Base-by-base conservation (phyloP, 1,140 invertebrate genomes). In the Drosophila sp. region DNA sequence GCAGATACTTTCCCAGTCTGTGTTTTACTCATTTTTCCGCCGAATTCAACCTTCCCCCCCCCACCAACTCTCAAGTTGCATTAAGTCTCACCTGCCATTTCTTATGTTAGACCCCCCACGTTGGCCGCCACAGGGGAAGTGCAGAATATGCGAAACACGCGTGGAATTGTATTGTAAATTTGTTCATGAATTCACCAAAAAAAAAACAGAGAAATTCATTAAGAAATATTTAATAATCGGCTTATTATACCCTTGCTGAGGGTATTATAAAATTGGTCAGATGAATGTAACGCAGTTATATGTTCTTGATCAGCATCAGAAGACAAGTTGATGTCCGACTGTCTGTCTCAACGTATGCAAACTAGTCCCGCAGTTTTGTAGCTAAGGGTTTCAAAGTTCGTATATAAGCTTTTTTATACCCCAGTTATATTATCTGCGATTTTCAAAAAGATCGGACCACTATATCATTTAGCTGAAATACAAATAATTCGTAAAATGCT, bases 141-240 rank as follows among this genome's bases (percentile, higher is more conserved):
- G 62, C 57, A 66, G 61, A 84, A 67, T 86, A 81, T 64, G 50
- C 3, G 29, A 38, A 47, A 47, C 17, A 47, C 44, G 17, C 44
- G 17, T 47, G 44, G 17, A 47, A 23, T 47, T 35, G 50, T 66
- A 35, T 27, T 44, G 50, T 33, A 27, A 76, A 67, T 33, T 77
- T 58, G 47, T 47, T 60, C 27, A 27, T 47, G 32, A 61, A 78
- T 44, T 69, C 64, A 40, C 44, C 63, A n/a, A 66, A 67, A 55
- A 54, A 17, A 30, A 60, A 27, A 75, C 66, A 78, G 55, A 72
- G 79, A 83, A 87, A 86, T 86, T 79, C 72, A 87, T 86, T 87
- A 77, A 66, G 83, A 89, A 89, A 87, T 87, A 80, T 87, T 87
- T 74, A 83, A 89, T 89, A 87, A 87, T 87, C 76, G 89, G 84